phyloP scores from a whole-genome alignment of 2,888 invertebrate genomes.

The Phaedon cochleariae region DNA sequence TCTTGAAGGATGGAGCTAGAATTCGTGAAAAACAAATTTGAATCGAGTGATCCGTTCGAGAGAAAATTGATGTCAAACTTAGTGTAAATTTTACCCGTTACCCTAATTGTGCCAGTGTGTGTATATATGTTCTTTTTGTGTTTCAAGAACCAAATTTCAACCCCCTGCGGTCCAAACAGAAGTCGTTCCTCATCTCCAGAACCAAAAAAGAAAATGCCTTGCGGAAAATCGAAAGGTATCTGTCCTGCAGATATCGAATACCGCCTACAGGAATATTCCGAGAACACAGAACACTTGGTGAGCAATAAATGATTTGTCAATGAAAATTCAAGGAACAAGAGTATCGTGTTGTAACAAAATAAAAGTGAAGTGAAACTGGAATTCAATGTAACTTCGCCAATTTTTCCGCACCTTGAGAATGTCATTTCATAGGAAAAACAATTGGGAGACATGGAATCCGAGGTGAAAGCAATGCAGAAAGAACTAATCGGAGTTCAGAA shows the following conservation, averaged over 20 bases:
- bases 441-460: slow-evolving; percentile 67
- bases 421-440: slow-evolving; percentile 70
- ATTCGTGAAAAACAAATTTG: no score
- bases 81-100: no score
- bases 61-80: no score
- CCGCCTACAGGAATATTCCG: slow-evolving; percentile 60
- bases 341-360: background rate
- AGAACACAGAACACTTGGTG: slow-evolving; percentile 62
- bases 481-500: slow-evolving; percentile 64
- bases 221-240: slow-evolving; percentile 54
- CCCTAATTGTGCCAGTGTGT: no score
- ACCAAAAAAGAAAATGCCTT: slow-evolving; percentile 46
- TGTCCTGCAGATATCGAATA: slow-evolving; percentile 63
- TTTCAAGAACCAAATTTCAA: background rate
- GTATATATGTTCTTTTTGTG: background rate
- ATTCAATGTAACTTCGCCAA: no score
- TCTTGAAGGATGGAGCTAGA: no score
- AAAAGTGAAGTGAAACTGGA: no score
- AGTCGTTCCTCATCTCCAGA: slow-evolving; percentile 19
- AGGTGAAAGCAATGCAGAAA: slow-evolving; percentile 67
- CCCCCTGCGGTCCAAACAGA: background rate
- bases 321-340: no score
- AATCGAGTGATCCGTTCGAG: no score
- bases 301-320: slow-evolving; percentile 19
- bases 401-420: no score